A percentile compares a stretch with the other conserved stretches of the same genome.
Conservation (phyloP, 2,113 vertebrate genomes). For the Pungitius pungitius region DNA sequence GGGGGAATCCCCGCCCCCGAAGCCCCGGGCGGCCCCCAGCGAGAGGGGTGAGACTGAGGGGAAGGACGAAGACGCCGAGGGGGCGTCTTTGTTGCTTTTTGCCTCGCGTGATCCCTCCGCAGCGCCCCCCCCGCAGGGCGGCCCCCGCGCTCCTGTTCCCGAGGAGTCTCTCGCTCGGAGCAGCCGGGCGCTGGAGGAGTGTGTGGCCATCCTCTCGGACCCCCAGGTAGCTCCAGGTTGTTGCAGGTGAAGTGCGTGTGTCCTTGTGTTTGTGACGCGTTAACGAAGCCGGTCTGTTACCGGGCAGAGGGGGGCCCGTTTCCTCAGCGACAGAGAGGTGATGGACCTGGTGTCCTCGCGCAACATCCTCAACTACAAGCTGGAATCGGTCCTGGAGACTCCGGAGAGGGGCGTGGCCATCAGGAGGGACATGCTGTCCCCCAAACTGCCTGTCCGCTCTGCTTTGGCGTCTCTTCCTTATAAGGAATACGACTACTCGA, state of each 20-base stretch:
- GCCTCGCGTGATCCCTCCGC: neutral
- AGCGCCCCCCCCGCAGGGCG: neutral
- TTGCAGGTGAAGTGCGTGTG: too few species aligned
- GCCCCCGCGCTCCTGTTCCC: neutral
- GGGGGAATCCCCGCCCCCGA: slow-evolving; percentile 70
- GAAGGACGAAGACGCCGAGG: neutral
- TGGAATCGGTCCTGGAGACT: slow-evolving; percentile 89
- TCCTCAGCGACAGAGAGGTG: slow-evolving; percentile 89
- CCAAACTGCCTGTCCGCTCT: slow-evolving; percentile 84
- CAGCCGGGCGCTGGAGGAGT: slow-evolving; percentile 84
- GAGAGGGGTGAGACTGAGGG: slow-evolving; percentile 40
- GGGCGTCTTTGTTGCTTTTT: neutral
- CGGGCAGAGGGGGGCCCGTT: slow-evolving; percentile 85
- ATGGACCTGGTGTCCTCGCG: slow-evolving; percentile 87
- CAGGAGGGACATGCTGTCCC: slow-evolving; percentile 87
- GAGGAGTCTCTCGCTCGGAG: neutral
- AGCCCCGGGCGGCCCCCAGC: slow-evolving; percentile 62
- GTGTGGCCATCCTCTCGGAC: slow-evolving; percentile 86
- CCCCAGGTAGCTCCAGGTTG: slow-evolving; percentile 77
- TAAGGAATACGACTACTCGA: slow-evolving; percentile 91
- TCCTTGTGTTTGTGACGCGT: neutral
- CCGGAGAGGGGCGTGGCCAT: slow-evolving; percentile 93
- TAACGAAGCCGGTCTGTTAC: neutral
- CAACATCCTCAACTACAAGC: slow-evolving; percentile 89
- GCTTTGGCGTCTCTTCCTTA: slow-evolving; percentile 89